Evolutionary conservation across 1,140 invertebrate genomes (phyloP), one percentile per base, ranked within the genome.

Genomic region (Araneus ventricosus): DNA sequence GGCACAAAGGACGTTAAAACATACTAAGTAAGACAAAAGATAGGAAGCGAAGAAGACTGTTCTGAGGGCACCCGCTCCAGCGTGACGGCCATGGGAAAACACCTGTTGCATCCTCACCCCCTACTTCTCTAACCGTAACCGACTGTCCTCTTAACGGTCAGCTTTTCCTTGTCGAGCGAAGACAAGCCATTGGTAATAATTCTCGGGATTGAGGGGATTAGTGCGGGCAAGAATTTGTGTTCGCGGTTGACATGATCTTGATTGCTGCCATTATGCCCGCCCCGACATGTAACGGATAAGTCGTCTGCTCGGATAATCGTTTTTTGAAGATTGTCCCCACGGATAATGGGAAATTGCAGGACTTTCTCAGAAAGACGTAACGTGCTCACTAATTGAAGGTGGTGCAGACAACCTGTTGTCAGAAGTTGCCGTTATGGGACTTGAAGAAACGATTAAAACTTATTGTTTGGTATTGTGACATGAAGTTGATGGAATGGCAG

Each of bases 51-150:
- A n/a, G n/a, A n/a, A 75, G 34, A 75, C 34, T 92, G 70, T 14
- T 22, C 89, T 75, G 59, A 91, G 89, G 89, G 89, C 89, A 91
- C 75, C 39, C 90, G 37, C 39, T 80, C n/a, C 27, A 86, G n/a
- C 90, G 90, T 92, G 90, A 92, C 90, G 90, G 82, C 82, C 90
- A 86, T 92, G 90, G 90, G 90, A 92, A 92, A 92, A 70, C 90
- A 92, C 90, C 90, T 92, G 90, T 92, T 85, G 59, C 57, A 30
- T 41, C 57, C 59, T 30, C 88, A 41, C 52, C 89, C 41, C 45
- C 79, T 61, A 45, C 86, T 41, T 45, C 30, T 22, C 52, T 90
- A 90, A 59, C 61, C 90, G 90, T 92, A 86, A 92, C 89, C 45
- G 41, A 89, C 24, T 89, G 41, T 91, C 80, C 61, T 82, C 45